Evolutionary conservation across 2,888 invertebrate genomes (phyloP), one percentile per base, ranked within the genome.

Genomic region (Brachynemurus nebulosus): DNA sequence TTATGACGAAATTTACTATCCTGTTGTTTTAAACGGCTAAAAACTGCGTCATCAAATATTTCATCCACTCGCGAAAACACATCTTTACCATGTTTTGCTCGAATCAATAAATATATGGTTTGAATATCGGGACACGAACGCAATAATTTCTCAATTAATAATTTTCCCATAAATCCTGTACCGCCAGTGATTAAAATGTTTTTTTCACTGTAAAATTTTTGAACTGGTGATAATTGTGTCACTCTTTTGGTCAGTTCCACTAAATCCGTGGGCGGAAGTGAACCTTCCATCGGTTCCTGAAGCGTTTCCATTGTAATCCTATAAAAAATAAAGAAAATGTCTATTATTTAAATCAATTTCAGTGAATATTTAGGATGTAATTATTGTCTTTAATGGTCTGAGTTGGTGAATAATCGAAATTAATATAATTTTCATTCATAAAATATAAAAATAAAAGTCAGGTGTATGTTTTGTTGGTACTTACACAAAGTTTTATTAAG

Each of bases 11-110:
- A 78, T 58, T 73, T 71, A 0, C 75, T 74, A 20, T 66, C 59
- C 48, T 71, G 66, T 41, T 61, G 59, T 49, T 69, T 70, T 17
- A 79, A 55, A 34, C 61, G 57, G 44, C 70, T 66, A 53, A 74
- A 78, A 36, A 77, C 76, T 18, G 72, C 68, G 52, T 81, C 79
- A 11, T 78, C 75, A 50, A 82, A 78, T n/a, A 83, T 68, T 51
- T 77, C 74, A 9, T 78, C 78, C 40, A 81, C 61, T 44, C 84
- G 69, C 1, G 76, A 70, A 51, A 74, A 71, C 34, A 76, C 67
- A 51, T 76, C 74, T 57, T 79, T 77, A 0, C 66, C 81, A 59
- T 71, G 71, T 57, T 77, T 78, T 23, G 64, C 57, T 40, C 78
- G 61, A 16, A 76, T 63, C 34, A 78, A 58, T 19, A 77, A 53